These are phyloP conservation scores for Polydrusus pterygomalis DNA, from an alignment of 2,888 invertebrate species.

Conservation along the genomic window DNA sequence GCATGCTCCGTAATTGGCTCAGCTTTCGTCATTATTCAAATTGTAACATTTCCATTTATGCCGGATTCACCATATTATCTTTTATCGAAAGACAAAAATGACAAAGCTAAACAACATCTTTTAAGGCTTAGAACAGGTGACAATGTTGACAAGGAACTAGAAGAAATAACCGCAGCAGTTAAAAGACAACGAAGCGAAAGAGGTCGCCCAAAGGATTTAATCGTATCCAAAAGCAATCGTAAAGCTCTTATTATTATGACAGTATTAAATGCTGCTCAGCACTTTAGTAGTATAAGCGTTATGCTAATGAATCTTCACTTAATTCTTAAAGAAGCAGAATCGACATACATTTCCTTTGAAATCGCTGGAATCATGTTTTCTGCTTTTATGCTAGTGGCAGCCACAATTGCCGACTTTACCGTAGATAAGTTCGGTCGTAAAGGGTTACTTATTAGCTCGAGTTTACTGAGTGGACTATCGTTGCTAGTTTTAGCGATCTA, in stretches of 20 bases:
- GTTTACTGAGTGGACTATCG: conserved; percentile 66
- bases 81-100: conserved; percentile 66
- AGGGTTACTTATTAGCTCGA: conserved; percentile 66
- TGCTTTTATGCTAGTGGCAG: conserved; percentile 67
- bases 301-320: conserved; percentile 70
- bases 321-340: conserved; percentile 67
- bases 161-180: conserved; percentile 67
- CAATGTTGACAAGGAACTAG: conserved; percentile 67
- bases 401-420: conserved; percentile 64
- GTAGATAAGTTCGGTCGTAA: conserved; percentile 69
- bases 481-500: conserved; percentile 67
- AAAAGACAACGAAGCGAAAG: conserved; percentile 68
- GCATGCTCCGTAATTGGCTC: conserved; percentile 64
- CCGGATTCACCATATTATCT: conserved; percentile 69
- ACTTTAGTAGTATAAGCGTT: conserved; percentile 70
- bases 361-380: conserved; percentile 68
- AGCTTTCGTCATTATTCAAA: conserved; percentile 65
- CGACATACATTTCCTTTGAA: conserved; percentile 64
- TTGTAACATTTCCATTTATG: conserved; percentile 65
- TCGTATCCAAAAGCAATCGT: conserved; percentile 67
- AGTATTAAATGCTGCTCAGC: conserved; percentile 69
- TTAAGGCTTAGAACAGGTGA: conserved; percentile 62
- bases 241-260: conserved; percentile 69
- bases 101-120: conserved; percentile 66
- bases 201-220: conserved; percentile 67